Evolutionary conservation across 2,113 vertebrate species (phyloP).

Genomic region (Apteryx mantelli): DNA sequence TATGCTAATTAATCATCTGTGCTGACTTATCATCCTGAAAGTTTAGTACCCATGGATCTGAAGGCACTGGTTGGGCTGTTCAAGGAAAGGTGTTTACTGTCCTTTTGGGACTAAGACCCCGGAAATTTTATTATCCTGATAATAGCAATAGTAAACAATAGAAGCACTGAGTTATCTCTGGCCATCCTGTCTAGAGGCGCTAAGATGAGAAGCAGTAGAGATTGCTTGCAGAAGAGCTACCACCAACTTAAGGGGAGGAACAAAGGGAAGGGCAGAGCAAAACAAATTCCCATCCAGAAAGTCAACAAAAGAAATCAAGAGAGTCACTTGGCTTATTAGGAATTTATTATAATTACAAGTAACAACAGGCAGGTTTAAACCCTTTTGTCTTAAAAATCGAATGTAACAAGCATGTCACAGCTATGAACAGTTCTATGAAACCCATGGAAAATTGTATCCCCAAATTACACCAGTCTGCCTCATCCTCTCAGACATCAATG

Average conservation of each 20-base stretch:
- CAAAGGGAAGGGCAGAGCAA: not conserved
- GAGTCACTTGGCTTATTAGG: not conserved
- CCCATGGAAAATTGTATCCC: conserved; percentile 35
- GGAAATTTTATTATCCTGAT: not conserved
- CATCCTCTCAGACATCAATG: not conserved
- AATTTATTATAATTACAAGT: conserved; percentile 67
- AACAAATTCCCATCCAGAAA: not conserved
- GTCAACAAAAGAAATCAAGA: not conserved
- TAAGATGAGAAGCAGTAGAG: not conserved
- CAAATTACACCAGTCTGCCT: not conserved
- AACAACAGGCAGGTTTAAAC: conserved; percentile 43
- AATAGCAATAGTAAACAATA: not conserved
- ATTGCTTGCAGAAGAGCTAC: not conserved
- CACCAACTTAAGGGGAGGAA: not conserved
- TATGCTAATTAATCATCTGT: not conserved
- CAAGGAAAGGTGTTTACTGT: not conserved
- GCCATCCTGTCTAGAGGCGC: not conserved
- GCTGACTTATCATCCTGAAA: not conserved
- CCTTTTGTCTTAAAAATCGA: conserved; percentile 53
- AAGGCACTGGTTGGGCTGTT: not conserved
- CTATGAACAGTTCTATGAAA: conserved; percentile 32
- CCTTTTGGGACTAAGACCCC: not conserved
- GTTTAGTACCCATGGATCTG: not conserved
- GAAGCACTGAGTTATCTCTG: not conserved
- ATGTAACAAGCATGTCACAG: not conserved